Conservation (phyloP, 2,113 vertebrate genomes). For the Callorhinus ursinus region DNA sequence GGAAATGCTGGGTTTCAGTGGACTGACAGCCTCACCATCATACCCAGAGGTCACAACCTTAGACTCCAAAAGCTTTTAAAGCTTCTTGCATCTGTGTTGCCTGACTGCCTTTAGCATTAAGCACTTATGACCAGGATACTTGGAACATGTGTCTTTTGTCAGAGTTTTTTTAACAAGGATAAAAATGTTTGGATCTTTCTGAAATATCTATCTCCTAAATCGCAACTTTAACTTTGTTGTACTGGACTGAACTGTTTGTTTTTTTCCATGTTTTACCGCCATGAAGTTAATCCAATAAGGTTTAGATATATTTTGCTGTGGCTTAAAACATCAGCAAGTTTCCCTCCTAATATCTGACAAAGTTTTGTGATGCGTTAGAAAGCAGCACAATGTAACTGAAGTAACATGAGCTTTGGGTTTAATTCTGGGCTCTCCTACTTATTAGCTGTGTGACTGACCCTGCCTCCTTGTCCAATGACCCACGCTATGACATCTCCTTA, state of each 20-base stretch:
- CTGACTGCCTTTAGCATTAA: conserved; percentile 49
- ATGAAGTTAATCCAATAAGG: neutral
- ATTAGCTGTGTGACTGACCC: neutral
- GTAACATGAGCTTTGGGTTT: neutral
- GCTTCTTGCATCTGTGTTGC: neutral
- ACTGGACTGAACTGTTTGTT: neutral
- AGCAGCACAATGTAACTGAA: neutral
- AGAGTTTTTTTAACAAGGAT: conserved; percentile 29
- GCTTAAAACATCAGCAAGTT: neutral
- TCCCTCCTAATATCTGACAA: neutral
- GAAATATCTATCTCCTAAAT: neutral
- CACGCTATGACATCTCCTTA: neutral
- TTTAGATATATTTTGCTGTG: neutral
- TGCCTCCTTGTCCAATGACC: neutral
- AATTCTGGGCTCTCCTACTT: neutral
- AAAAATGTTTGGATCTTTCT: conserved; percentile 41
- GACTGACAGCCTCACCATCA: conserved; percentile 42
- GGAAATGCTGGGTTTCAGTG: conserved; percentile 22
- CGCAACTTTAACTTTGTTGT: neutral
- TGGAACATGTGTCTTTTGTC: neutral
- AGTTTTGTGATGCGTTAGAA: neutral
- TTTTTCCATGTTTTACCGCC: neutral
- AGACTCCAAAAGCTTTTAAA: conserved; percentile 70
- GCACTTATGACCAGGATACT: neutral
- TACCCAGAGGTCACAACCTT: conserved; percentile 55